Base-by-base conservation (phyloP, 2,888 invertebrate genomes). In the Caenorhabditis sp. region DNA sequence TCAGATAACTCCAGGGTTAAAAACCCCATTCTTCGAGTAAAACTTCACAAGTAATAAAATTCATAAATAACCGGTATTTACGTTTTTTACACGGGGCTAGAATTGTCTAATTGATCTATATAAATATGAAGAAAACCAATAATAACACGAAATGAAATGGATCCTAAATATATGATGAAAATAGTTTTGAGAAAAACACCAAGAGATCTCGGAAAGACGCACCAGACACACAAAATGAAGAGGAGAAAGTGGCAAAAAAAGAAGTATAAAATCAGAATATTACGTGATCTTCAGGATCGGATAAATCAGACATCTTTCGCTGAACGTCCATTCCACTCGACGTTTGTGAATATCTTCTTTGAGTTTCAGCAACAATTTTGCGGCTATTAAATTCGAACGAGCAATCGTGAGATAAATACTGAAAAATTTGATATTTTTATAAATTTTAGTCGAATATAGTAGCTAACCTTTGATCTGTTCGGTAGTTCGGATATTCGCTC, bases 241-340 rank as follows among this genome's bases (percentile, higher is more conserved):
- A 58, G 6, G 24, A 36, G 53, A 51, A n/a, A n/a, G n/a, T n/a
- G 58, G 23, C 26, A 12, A 66, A 58, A 21, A 53, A 53, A 53
- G 8, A 10, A n/a, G 2, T 2, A 51, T 1, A 8, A 1, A 2
- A 24, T 24, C 1, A 26, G 26, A 24, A 8, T 1, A 21, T 17
- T 55, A 55, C 1, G 26, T 24, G 53, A 72, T 67, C 24, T 31
- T 49, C 21, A 72, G 64, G 14, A 31, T 21, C 10, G 72, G 72
- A 19, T 50, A 72, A 27, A 65, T 50, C 17, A 60, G 67, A 24
- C 53, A 51, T 1, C 65, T 61, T 3, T 58, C 60, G 5, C 19
- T 2, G 55, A 60, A 65, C 3, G 21, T 14, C 71, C 71, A 71
- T 3, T 63, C 70, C 21, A 62, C 51, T 21, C 24, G 19, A 23